Percentiles rank a stretch among this genome's conserved stretches.
These are phyloP conservation scores for Thecophora atra DNA, from an alignment of 2,888 invertebrate species.

Conservation along the genomic window DNA sequence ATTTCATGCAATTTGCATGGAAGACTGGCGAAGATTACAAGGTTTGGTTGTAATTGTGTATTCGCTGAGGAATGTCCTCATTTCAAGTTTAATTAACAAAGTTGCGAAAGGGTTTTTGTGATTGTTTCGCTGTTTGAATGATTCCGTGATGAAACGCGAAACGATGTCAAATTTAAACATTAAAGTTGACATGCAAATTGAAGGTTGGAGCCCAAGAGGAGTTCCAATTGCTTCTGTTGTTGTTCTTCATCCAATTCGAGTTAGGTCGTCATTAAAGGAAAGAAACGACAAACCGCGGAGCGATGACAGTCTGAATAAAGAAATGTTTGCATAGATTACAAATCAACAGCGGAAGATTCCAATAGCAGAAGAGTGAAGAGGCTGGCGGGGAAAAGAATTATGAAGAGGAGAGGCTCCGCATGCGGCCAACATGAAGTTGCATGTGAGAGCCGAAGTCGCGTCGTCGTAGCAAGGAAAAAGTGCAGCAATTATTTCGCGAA, in stretches of 20 bases:
- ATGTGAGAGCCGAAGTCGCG: neutral
- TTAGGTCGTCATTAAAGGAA: neutral
- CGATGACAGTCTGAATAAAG: slow-evolving; percentile 7
- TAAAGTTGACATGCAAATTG: no score
- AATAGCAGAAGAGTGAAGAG: neutral
- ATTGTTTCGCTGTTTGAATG: no score
- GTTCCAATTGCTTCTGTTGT: neutral
- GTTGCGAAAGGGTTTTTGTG: no score
- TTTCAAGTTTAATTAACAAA: no score
- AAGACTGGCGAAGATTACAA: neutral
- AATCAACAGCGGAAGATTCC: slow-evolving; percentile 11
- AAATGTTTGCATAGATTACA: slow-evolving; percentile 26
- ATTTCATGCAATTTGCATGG: neutral
- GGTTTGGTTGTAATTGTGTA: no score
- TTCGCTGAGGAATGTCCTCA: no score
- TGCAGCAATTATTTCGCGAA: slow-evolving; percentile 20
- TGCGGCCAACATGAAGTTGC: slow-evolving; percentile 3
- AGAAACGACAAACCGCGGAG: neutral
- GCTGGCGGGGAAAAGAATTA: neutral
- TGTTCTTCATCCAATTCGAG: no score
- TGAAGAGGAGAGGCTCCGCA: neutral
- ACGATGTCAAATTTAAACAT: no score
- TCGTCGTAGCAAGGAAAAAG: slow-evolving; percentile 4
- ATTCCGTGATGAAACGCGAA: no score
- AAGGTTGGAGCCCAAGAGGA: neutral